These are phyloP conservation scores for Anoplolepis gracilipes DNA, from an alignment of 1,140 invertebrate species.

Conservation along the genomic window DNA sequence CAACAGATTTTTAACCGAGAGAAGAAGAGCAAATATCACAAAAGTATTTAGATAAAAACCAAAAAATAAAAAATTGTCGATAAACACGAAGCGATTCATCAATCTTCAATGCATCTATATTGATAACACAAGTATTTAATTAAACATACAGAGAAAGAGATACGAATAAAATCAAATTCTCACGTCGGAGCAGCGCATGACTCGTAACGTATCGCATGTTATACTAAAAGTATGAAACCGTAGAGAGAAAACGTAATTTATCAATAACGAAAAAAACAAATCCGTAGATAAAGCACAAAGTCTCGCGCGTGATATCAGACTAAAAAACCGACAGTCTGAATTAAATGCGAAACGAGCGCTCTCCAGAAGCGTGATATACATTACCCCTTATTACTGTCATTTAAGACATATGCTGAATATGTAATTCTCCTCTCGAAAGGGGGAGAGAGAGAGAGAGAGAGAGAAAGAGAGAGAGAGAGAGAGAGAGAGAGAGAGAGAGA, in stretches of 20 bases:
- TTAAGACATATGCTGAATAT: neutral
- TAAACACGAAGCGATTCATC: neutral
- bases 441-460: too few relatives aligned
- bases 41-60: neutral
- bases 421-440: too few relatives aligned
- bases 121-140: neutral
- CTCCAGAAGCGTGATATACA: conserved; percentile 13
- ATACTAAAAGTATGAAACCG: conserved; percentile 19
- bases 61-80: neutral
- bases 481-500: too few relatives aligned
- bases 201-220: neutral
- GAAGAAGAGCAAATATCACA: neutral
- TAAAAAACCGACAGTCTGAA: conserved; percentile 10
- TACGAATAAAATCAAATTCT: neutral
- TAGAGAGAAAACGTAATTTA: conserved; percentile 14
- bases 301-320: conserved; percentile 9
- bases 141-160: neutral
- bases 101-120: neutral
- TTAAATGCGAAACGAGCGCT: conserved; percentile 10
- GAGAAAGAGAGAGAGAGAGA: too few relatives aligned
- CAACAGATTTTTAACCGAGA: conserved; percentile 4
- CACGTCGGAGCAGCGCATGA: neutral
- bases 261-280: conserved; percentile 27
- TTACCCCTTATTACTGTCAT: neutral
- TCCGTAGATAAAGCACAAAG: conserved; percentile 35